phyloP scores from a whole-genome alignment of 2,888 invertebrate genomes.

The Cactoblastis cactorum region DNA sequence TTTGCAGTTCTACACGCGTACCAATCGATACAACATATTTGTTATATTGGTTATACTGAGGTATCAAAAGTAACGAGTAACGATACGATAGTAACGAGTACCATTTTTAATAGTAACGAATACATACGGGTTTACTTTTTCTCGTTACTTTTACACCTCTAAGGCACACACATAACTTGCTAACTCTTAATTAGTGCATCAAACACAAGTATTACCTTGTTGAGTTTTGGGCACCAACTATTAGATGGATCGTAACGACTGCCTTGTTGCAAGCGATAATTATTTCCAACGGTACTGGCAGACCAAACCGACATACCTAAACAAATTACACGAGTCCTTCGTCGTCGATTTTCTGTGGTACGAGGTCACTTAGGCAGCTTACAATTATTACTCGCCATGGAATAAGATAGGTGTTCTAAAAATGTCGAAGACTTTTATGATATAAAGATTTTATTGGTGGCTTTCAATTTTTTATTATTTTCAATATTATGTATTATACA shows the following conservation, averaged over 20 bases:
- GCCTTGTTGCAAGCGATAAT: constrained; percentile 64
- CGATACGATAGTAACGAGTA: too few species aligned
- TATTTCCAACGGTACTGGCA: constrained; percentile 81
- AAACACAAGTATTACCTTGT: constrained; percentile 58
- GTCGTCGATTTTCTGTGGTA: constrained; percentile 37
- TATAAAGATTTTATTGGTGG: too few species aligned
- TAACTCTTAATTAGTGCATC: background rate
- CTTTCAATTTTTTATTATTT: too few species aligned
- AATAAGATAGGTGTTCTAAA: background rate
- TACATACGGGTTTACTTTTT: too few species aligned
- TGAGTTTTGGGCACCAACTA: constrained; percentile 71
- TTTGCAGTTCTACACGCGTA: too few species aligned
- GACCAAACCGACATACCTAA: constrained; percentile 86
- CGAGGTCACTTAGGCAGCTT: constrained; percentile 50
- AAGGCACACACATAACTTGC: background rate
- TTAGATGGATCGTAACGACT: constrained; percentile 64
- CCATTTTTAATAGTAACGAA: too few species aligned
- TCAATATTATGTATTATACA: too few species aligned
- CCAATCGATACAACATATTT: too few species aligned
- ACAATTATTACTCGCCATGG: background rate
- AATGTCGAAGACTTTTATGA: background rate
- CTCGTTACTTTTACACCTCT: too few species aligned
- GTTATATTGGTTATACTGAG: too few species aligned
- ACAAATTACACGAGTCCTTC: constrained; percentile 65
- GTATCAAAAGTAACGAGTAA: too few species aligned